Evolutionary conservation across 2,888 invertebrate genomes (phyloP), one percentile per base, ranked within the genome.

Genomic region (Polietes domitor): DNA sequence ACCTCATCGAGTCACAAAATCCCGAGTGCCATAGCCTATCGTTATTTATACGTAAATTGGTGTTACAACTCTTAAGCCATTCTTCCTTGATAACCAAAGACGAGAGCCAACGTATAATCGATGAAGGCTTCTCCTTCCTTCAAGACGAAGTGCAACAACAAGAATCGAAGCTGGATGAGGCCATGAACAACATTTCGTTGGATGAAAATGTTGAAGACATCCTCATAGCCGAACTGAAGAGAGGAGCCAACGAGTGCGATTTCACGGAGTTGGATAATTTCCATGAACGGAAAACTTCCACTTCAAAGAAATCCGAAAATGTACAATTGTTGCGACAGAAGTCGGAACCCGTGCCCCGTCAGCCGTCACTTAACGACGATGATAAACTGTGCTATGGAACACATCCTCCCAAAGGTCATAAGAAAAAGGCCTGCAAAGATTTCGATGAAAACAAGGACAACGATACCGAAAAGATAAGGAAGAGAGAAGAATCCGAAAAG

Each of bases 1-100:
- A 98, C 90, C 97, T 98, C 90, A 94, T 97, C 73, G 96, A 97
- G 93, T 96, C 96, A 0, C 95, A 97, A 89, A 96, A 96, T 88
- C 96, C 96, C 70, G 96, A 96, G 89, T 97, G 97, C 73, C 94
- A 98, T 63, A 96, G 97, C 0, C 94, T 98, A 0, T 95, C 96
- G 58, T 95, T 96, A 88, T 98, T 98, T 91, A 95, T 99, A 43
- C 94, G 96, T 10, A 96, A 96, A 15, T 91, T 98, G 26, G 97
- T 97, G 2, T 95, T 97, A 88, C 98, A 98, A 93, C 94, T 98
- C 77, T 93, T 96, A 10, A 95, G 95, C 85, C 96, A 96, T 89
- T 95, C 95, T 85, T 92, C 91, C 43, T 80, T 91, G 19, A 91
- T 75, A 24, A 88, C 86, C 74, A 89, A 89, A 75, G 91, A 91